A percentile compares a stretch with the other conserved stretches of the same genome.
Evolutionary conservation across 2,888 invertebrate genomes (phyloP).

Genomic region (Perdita meconis): DNA sequence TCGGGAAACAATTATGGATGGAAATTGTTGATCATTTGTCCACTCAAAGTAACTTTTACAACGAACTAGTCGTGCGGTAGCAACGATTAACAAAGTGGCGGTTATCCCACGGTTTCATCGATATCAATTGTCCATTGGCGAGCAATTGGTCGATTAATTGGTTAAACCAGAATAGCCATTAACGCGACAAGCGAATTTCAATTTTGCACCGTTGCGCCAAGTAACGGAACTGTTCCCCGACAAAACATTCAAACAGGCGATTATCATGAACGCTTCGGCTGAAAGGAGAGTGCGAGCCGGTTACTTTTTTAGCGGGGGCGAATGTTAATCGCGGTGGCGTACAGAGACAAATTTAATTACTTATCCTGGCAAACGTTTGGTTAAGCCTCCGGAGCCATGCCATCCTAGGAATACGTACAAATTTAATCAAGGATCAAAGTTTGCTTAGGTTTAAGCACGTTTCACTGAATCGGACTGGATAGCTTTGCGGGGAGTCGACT

Average conservation of each 20-base stretch:
- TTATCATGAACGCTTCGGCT: neutral
- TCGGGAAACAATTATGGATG: too few relatives aligned
- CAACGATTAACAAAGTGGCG: too few relatives aligned
- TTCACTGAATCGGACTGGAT: constrained; percentile 22
- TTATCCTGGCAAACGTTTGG: constrained; percentile 39
- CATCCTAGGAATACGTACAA: constrained; percentile 40
- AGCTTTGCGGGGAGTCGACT: constrained; percentile 24
- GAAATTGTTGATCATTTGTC: too few relatives aligned
- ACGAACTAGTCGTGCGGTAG: too few relatives aligned
- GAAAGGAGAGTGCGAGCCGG: too few relatives aligned
- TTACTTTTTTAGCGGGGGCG: neutral
- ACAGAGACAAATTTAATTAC: constrained; percentile 42
- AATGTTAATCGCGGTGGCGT: constrained; percentile 19
- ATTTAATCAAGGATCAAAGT: constrained; percentile 57
- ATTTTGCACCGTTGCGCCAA: neutral
- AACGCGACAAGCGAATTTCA: constrained; percentile 7
- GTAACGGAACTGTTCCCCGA: too few relatives aligned
- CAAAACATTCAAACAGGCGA: neutral
- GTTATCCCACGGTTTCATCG: neutral
- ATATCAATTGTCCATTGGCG: constrained; percentile 5
- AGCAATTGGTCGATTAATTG: constrained; percentile 26
- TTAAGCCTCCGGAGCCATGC: constrained; percentile 3
- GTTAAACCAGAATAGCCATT: neutral
- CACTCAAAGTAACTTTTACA: too few relatives aligned
- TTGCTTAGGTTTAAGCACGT: constrained; percentile 52